A percentile compares a stretch with the other conserved stretches of the same genome.
Evolutionary conservation across 2,113 vertebrate genomes (phyloP).

Genomic region (Chlamydotis undulata): DNA sequence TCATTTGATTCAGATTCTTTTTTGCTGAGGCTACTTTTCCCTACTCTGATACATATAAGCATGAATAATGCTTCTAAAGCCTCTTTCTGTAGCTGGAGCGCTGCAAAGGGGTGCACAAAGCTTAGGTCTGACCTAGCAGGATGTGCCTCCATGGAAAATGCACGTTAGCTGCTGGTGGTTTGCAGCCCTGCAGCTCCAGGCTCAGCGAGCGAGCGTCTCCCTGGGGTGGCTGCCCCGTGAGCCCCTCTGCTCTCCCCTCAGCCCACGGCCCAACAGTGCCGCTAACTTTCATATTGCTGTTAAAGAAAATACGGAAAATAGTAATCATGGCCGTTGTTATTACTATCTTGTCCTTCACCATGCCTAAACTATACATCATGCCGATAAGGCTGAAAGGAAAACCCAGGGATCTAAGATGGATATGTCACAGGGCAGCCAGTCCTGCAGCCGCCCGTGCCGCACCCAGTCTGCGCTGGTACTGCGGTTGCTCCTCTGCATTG

Average conservation of each 20-base stretch:
- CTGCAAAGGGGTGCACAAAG: neutral
- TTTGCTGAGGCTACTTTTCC: neutral
- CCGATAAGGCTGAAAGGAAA: slow-evolving; percentile 50
- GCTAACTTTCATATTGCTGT: slow-evolving; percentile 32
- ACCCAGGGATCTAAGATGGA: neutral
- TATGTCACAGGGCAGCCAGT: neutral
- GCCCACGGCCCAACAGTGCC: neutral
- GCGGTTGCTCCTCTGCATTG: neutral
- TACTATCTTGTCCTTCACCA: slow-evolving; percentile 18
- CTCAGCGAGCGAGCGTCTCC: neutral
- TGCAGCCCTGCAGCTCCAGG: neutral
- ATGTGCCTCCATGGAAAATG: neutral
- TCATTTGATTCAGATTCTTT: neutral
- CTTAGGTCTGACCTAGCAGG: neutral
- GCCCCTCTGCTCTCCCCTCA: neutral
- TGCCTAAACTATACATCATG: slow-evolving; percentile 51
- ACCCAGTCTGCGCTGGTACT: neutral
- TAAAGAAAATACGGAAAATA: slow-evolving; percentile 48
- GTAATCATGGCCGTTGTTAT: slow-evolving; percentile 19
- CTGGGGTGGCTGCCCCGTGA: neutral
- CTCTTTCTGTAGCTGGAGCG: neutral
- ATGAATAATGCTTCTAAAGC: neutral
- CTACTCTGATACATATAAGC: neutral
- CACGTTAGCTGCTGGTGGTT: neutral
- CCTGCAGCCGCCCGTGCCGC: neutral